Evolutionary conservation across 2,113 vertebrate species (phyloP), one percentile per base, ranked within the genome.

Genomic region (Pangasianodon hypophthalmus): DNA sequence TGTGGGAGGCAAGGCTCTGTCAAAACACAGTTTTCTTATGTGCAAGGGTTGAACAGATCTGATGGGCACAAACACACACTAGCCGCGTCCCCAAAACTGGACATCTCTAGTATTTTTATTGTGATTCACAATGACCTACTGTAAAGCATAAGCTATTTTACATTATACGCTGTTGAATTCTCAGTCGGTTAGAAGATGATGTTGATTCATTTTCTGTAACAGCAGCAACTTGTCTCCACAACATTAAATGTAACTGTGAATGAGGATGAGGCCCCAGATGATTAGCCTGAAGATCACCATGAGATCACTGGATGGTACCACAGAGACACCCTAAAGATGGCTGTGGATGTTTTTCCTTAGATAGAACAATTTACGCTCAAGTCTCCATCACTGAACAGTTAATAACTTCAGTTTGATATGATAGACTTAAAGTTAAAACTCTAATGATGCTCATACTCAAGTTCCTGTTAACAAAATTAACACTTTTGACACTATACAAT

Each of bases 1-100:
- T 95, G 92, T 82, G 56, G 89, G 26, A 56, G 90, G 86, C 92
- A 85, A 86, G 81, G 88, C 54, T 83, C 81, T 24, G 52, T 58
- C 0, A 62, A 88, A 93, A 83, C 90, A 92, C 92, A 94, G 93
- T 94, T 92, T 95, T 94, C 87, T 94, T 94, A 92, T 89, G 90
- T 90, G 90, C 92, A 88, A 89, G 89, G 88, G 88, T 86, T 73
- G 82, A 88, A 44, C 44, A 92, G 90, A 93, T 95, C 84, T 87
- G 85, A 92, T 89, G 82, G 89, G 87, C 84, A 62, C 92, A 75
- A 92, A 91, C 64, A 80, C 86, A 83, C 73, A 44, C 7, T 19
- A 44, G 41, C 71, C 24, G 71, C 21, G 90, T 93, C 90, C 75
- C 46, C 50, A 14, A 52, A 80, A n/a, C 26, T 77, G 21, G 18